These are phyloP conservation scores for Dasysyrphus albostriatus DNA, from an alignment of 2,888 invertebrate genomes.

Conservation along the genomic window DNA sequence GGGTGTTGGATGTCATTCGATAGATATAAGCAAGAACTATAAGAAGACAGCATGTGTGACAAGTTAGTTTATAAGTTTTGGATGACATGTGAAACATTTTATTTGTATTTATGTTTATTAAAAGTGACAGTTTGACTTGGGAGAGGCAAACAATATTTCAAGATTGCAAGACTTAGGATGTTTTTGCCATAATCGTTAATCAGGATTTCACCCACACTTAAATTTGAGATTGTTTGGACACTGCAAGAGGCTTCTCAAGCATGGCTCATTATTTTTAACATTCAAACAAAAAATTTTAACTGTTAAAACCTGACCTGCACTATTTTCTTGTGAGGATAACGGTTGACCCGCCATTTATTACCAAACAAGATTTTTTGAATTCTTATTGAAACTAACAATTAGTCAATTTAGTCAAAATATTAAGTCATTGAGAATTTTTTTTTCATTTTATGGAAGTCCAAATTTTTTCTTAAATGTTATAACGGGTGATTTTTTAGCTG, in stretches of 20 bases:
- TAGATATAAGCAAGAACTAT: slow-evolving; percentile 5
- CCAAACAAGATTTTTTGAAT: too few relatives aligned
- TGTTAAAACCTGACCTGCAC: too few relatives aligned
- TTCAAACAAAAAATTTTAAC: too few relatives aligned
- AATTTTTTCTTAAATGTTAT: too few relatives aligned
- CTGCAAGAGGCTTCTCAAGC: neutral
- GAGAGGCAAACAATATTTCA: neutral
- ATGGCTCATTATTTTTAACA: too few relatives aligned
- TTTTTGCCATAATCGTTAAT: neutral
- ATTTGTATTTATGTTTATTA: slow-evolving; percentile 41
- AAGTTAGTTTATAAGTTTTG: slow-evolving; percentile 34
- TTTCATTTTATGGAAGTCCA: too few relatives aligned
- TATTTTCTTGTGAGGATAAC: too few relatives aligned
- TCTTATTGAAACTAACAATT: too few relatives aligned
- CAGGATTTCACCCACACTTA: neutral
- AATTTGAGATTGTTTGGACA: neutral
- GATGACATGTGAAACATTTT: slow-evolving; percentile 16
- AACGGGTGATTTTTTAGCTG: too few relatives aligned
- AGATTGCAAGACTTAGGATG: neutral
- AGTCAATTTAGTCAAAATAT: too few relatives aligned
- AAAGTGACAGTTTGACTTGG: slow-evolving; percentile 28
- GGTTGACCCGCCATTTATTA: too few relatives aligned
- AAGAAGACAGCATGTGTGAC: slow-evolving; percentile 36
- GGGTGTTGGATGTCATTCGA: slow-evolving; percentile 43
- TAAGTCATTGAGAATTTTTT: too few relatives aligned